These are phyloP conservation scores for Rhopalosiphum padi DNA, from an alignment of 1,140 invertebrate species.

Conservation along the genomic window DNA sequence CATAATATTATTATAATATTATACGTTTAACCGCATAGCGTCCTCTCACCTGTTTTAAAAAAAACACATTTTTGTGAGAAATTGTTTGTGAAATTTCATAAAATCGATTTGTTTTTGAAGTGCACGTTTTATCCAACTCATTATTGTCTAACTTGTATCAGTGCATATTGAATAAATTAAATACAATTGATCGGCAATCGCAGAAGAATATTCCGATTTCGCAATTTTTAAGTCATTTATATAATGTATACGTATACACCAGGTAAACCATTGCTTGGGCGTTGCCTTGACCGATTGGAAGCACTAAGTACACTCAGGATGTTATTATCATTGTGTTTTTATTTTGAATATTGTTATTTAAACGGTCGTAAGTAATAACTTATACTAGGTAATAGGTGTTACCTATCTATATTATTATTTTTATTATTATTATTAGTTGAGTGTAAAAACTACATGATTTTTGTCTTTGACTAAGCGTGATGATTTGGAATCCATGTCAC, in stretches of 20 bases:
- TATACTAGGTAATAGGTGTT: background rate
- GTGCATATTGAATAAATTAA: no score
- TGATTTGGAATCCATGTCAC: background rate
- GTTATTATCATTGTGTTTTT: no score
- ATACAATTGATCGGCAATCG: no score
- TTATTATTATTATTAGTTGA: background rate
- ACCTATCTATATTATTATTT: background rate
- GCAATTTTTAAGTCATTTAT: background rate
- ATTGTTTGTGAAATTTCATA: background rate
- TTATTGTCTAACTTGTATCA: background rate
- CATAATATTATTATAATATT: background rate
- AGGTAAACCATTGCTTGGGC: background rate
- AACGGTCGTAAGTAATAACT: background rate
- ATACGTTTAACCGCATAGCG: background rate
- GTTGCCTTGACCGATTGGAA: background rate
- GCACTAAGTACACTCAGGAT: background rate
- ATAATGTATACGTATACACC: background rate
- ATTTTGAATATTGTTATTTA: background rate
- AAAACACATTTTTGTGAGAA: background rate
- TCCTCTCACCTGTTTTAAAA: background rate
- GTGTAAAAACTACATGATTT: background rate
- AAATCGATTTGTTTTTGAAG: background rate
- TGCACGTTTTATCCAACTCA: background rate
- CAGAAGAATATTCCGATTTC: background rate
- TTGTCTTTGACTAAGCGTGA: background rate